Base-by-base conservation (phyloP, 2,797 vertebrate genomes). In the Sarcophilus harrisii region DNA sequence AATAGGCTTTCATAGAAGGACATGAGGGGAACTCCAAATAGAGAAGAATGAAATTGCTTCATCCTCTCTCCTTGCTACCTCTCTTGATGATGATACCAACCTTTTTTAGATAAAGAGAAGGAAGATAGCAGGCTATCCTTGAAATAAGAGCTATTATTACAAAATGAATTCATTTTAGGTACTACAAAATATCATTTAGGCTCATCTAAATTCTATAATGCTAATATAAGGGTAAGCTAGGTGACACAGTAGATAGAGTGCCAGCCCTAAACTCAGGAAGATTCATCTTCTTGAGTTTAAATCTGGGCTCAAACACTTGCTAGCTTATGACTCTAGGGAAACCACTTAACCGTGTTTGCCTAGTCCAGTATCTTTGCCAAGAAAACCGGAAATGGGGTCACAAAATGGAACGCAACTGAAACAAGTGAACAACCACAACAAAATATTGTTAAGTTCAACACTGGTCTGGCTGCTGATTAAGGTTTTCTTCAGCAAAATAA, bases 1-100 rank as follows among this genome's bases (percentile, higher is more conserved):
- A 95, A 92, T 89, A 45, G 91, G 92, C 93, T 98, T 97, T 95
- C 38, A 97, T 97, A 96, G 81, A 94, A 94, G 52, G 94, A 95
- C n/a, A 11, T 5, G 96, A 27, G 73, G 9, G 38, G 38, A 87
- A 87, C 24, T 1, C n/a, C 10, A 0, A 91, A 29, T 62, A 30
- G 27, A 60, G 49, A 60, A 21, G 18, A n/a, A 91, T 92, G 59
- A 58, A 52, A 55, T 12, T 94, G 29, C n/a, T 93, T 58, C 55
- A 89, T n/a, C 73, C 38, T 18, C 27, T 89, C 16, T 18, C 52
- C 57, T 29, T 52, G 29, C 1, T 9, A 52, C 27, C 52, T 87
- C 6, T 13, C 5, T 52, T 3, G 57, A 62, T 29, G 24, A 11
- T 14, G 10, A 90, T 5, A 52, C 32, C 90, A 55, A 9, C 54